Evolutionary conservation across 2,888 invertebrate species (phyloP).

Genomic region (Bursaphelenchus okinawaensis): DNA sequence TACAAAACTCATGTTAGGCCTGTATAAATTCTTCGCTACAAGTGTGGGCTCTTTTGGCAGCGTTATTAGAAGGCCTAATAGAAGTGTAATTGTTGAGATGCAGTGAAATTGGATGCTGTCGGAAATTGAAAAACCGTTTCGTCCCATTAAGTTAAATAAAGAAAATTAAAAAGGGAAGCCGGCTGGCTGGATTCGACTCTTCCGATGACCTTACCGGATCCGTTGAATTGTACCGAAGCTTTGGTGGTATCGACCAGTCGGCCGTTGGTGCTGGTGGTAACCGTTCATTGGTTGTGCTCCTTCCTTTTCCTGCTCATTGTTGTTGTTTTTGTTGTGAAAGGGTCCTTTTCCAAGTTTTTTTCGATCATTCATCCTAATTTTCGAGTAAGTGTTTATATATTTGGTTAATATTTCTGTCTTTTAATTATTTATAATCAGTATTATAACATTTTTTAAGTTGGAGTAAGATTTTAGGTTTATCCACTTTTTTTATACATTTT

Average conservation of each 20-base stretch:
- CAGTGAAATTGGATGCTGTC: background rate
- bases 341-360: background rate
- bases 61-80: too few species aligned
- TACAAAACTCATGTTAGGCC: too few species aligned
- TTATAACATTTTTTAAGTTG: too few species aligned
- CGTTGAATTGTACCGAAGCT: background rate
- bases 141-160: background rate
- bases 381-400: background rate
- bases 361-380: background rate
- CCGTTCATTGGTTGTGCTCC: background rate
- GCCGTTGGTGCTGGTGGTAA: background rate
- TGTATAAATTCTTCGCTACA: too few species aligned
- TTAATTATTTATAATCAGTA: too few species aligned
- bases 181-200: too few species aligned
- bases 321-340: background rate
- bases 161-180: background rate
- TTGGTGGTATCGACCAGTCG: background rate
- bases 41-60: too few species aligned
- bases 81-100: too few species aligned
- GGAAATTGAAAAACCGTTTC: background rate
- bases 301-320: background rate
- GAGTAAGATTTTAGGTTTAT: too few species aligned
- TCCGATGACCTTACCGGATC: constrained; percentile 4
- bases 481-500: too few species aligned
- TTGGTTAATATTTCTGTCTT: too few species aligned